phyloP scores from a whole-genome alignment of 2,888 invertebrate genomes.

The Priocnemis perturbator region DNA sequence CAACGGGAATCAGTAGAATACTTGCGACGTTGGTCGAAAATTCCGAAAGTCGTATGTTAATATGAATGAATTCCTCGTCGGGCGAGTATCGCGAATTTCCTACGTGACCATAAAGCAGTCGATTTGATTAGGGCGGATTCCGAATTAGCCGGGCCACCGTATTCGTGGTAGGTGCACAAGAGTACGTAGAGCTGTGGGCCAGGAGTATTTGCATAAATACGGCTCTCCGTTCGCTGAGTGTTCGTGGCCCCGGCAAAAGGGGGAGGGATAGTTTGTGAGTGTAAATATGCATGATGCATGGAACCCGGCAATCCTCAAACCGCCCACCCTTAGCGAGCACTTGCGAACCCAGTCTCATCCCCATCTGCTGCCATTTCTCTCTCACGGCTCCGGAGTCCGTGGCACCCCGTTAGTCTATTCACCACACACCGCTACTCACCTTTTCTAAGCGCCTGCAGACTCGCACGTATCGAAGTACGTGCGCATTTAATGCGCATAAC shows the following conservation, averaged over 20 bases:
- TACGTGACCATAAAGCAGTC: slow-evolving; percentile 30
- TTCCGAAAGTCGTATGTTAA: too few relatives aligned
- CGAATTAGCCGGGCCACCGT: slow-evolving; percentile 23
- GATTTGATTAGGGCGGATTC: slow-evolving; percentile 26
- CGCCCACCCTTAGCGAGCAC: slow-evolving; percentile 19
- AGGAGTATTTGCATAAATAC: slow-evolving; percentile 53
- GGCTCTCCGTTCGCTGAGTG: slow-evolving; percentile 23
- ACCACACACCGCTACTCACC: slow-evolving; percentile 50
- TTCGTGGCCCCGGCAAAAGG: too few relatives aligned
- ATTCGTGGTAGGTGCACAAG: slow-evolving; percentile 22
- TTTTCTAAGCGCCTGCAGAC: slow-evolving; percentile 39
- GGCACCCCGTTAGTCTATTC: slow-evolving; percentile 57
- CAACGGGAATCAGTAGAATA: too few relatives aligned
- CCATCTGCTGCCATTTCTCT: slow-evolving; percentile 13
- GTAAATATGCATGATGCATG: slow-evolving; percentile 61
- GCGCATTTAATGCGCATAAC: slow-evolving; percentile 13
- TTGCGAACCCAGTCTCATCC: slow-evolving; percentile 13
- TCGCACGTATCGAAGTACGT: slow-evolving; percentile 11
- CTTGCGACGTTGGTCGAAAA: too few relatives aligned
- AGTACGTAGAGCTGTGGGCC: too few relatives aligned
- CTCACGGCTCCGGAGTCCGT: slow-evolving; percentile 17
- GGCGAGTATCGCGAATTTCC: slow-evolving; percentile 1
- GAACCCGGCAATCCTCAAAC: slow-evolving; percentile 47
- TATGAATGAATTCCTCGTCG: neutral
- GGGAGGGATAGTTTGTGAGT: slow-evolving; percentile 50